Percentiles rank a stretch among this genome's conserved stretches.
Evolutionary conservation across 2,797 vertebrate genomes (phyloP).

Genomic region (Tragopan temminckii): DNA sequence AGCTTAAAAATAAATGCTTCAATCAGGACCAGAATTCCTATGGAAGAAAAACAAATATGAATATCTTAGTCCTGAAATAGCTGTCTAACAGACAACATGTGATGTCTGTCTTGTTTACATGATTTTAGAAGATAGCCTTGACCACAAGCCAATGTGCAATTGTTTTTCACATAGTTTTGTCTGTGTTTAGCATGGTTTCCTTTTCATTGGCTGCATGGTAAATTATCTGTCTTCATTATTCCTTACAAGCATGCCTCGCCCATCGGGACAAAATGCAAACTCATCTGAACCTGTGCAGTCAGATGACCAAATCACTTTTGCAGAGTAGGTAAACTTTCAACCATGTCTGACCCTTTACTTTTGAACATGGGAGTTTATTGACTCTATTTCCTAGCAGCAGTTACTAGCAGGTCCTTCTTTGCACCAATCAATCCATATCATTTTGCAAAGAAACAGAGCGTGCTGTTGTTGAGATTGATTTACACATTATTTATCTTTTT

Average conservation of each 20-base stretch:
- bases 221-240: not conserved
- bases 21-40: constrained; percentile 1
- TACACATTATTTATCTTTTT: constrained; percentile 81
- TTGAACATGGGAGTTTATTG: constrained; percentile 61
- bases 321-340: not conserved
- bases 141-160: not conserved
- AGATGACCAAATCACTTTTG: constrained; percentile 25
- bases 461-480: constrained; percentile 77
- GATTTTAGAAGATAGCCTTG: constrained; percentile 11
- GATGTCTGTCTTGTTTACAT: constrained; percentile 36
- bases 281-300: not conserved
- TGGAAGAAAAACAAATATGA: constrained; percentile 29
- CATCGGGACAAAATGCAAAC: not conserved
- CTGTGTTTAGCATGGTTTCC: constrained; percentile 3
- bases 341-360: constrained; percentile 56
- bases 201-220: not conserved
- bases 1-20: constrained; percentile 32
- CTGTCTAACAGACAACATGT: not conserved
- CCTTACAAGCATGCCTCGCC: not conserved
- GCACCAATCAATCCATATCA: constrained; percentile 70
- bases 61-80: not conserved
- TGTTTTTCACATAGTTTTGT: constrained; percentile 12
- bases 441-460: constrained; percentile 74
- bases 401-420: constrained; percentile 21
- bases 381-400: constrained; percentile 63